Percentiles rank a stretch among this genome's conserved stretches.
Conservation (phyloP, 2,797 vertebrate species). For the Limosa lapponica region DNA sequence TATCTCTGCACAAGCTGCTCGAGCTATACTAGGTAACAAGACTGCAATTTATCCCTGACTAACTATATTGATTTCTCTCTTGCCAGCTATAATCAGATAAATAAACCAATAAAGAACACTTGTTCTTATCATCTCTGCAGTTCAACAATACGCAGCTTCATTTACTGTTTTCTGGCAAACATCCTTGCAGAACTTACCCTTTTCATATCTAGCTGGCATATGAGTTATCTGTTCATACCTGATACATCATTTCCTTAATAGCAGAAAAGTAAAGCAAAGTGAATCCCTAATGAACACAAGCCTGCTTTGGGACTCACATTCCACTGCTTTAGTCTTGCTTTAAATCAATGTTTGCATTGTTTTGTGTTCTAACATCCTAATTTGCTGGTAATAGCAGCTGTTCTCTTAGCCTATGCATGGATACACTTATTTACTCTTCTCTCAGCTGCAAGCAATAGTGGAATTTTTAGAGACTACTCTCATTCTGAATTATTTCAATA, state of each 20-base stretch:
- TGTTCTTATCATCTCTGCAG: conserved; percentile 9
- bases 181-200: background rate
- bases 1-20: conserved; percentile 14
- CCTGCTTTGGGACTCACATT: background rate
- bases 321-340: conserved; percentile 4
- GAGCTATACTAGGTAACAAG: conserved; percentile 21
- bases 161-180: conserved; percentile 8
- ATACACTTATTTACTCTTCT: conserved; percentile 25
- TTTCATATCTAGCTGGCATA: background rate
- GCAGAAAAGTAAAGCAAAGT: conserved; percentile 15
- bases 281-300: background rate
- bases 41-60: conserved; percentile 40
- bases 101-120: conserved; percentile 42
- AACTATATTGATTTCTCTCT: conserved; percentile 58
- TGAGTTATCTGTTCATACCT: background rate
- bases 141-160: conserved; percentile 7
- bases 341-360: conserved; percentile 58
- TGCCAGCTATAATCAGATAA: conserved; percentile 38
- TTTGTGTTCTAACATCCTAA: conserved; percentile 35
- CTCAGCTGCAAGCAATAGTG: background rate
- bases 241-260: background rate
- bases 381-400: conserved; percentile 31
- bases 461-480: background rate
- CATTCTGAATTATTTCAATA: background rate
- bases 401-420: background rate